A percentile compares a stretch with the other conserved stretches of the same genome.
These are phyloP conservation scores for Pygmarrhopalites habei DNA, from an alignment of 1,140 invertebrate species.

Conservation along the genomic window DNA sequence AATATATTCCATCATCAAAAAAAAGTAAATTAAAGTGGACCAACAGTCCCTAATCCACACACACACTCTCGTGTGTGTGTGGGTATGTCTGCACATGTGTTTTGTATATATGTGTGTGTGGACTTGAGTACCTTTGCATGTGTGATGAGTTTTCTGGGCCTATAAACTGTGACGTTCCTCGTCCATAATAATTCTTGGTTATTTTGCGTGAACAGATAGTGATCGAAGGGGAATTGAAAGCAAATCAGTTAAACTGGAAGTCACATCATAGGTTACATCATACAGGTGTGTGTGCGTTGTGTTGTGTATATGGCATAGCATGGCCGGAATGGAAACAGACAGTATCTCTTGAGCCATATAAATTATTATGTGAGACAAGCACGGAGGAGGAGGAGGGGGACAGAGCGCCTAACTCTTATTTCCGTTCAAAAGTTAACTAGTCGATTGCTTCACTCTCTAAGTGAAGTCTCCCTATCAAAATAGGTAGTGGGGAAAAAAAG, in stretches of 20 bases:
- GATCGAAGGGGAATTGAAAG: constrained; percentile 33
- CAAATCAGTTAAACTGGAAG: constrained; percentile 36
- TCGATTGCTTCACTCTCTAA: constrained; percentile 22
- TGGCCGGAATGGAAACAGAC: neutral
- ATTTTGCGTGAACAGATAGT: constrained; percentile 36
- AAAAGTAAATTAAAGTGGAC: too few species aligned
- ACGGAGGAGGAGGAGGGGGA: neutral
- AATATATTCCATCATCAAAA: too few species aligned
- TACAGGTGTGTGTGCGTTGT: too few species aligned
- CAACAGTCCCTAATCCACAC: too few species aligned
- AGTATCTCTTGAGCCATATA: neutral
- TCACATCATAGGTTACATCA: too few species aligned
- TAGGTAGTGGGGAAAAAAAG: too few species aligned
- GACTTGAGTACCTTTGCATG: neutral
- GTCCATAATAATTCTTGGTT: constrained; percentile 1
- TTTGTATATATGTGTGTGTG: neutral
- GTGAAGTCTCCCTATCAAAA: too few species aligned
- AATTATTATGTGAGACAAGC: neutral
- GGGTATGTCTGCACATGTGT: neutral
- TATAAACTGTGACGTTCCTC: too few species aligned
- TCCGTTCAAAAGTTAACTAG: constrained; percentile 24
- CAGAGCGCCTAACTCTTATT: constrained; percentile 5
- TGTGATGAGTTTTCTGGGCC: neutral
- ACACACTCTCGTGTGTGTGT: too few species aligned
- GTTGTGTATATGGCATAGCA: too few species aligned